Evolutionary conservation across 2,888 invertebrate species (phyloP).

Genomic region (Agapostemon virescens): DNA sequence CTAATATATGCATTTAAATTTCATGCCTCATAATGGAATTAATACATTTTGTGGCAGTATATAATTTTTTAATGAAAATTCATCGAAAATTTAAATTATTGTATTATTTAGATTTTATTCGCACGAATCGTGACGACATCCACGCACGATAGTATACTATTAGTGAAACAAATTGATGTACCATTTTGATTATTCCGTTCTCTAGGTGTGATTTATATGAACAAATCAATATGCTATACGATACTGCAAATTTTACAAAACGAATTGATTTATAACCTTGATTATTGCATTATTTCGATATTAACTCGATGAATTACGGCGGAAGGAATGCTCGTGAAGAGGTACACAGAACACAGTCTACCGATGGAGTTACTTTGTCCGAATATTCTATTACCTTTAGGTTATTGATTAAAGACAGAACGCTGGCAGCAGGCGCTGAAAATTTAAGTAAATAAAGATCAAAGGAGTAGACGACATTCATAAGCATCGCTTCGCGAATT

Average conservation of each 20-base stretch:
- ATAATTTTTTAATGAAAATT: too few species aligned
- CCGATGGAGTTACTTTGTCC: conserved; percentile 32
- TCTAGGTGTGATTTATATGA: not conserved
- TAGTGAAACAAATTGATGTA: not conserved
- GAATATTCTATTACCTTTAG: conserved; percentile 44
- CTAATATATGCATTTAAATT: too few species aligned
- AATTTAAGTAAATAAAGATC: conserved; percentile 43
- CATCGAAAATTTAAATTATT: too few species aligned
- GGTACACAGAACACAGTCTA: conserved; percentile 36
- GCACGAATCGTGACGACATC: too few species aligned
- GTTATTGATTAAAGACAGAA: conserved; percentile 61
- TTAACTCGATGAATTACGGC: conserved; percentile 4
- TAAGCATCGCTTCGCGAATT: conserved; percentile 42
- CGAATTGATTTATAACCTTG: not conserved
- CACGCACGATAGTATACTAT: too few species aligned
- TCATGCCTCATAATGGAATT: too few species aligned
- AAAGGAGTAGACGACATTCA: conserved; percentile 52
- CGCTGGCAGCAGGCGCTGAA: conserved; percentile 40
- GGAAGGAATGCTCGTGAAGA: conserved; percentile 17
- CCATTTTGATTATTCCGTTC: not conserved
- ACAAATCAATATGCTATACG: not conserved
- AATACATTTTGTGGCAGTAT: too few species aligned
- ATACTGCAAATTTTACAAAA: too few species aligned
- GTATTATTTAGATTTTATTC: too few species aligned
- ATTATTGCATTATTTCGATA: conserved; percentile 14